These are phyloP conservation scores for Bryconaethiops microstoma DNA, from an alignment of 2,797 vertebrate species.

Conservation along the genomic window DNA sequence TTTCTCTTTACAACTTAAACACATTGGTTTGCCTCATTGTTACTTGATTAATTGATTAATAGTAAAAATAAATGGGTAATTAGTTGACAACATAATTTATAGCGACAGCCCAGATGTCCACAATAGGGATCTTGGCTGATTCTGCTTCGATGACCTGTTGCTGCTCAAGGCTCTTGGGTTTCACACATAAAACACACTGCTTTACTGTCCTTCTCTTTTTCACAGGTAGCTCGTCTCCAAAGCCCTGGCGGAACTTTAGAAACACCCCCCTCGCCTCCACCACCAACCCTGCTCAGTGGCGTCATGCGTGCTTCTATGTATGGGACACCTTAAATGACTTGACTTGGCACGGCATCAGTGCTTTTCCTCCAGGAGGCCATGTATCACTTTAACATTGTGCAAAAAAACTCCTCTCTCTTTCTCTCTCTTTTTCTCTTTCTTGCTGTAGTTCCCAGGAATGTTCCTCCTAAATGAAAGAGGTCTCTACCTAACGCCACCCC, in stretches of 20 bases:
- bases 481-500: slow-evolving; percentile 65
- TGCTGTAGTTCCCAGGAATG: slow-evolving; percentile 61
- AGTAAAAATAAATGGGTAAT: too few relatives aligned
- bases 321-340: slow-evolving; percentile 60
- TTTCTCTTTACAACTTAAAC: too few relatives aligned
- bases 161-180: slow-evolving; percentile 20
- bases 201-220: slow-evolving; percentile 28
- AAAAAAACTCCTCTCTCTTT: slow-evolving; percentile 40
- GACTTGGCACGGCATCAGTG: slow-evolving; percentile 57
- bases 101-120: too few relatives aligned
- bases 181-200: slow-evolving; percentile 15
- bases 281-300: slow-evolving; percentile 49
- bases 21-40: too few relatives aligned
- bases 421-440: slow-evolving; percentile 45
- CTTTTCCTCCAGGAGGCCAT: slow-evolving; percentile 46
- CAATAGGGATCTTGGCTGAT: too few relatives aligned
- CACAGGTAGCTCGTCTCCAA: slow-evolving; percentile 22
- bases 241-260: slow-evolving; percentile 52
- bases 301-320: slow-evolving; percentile 51
- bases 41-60: too few relatives aligned
- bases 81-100: too few relatives aligned
- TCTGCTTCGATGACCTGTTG: not conserved
- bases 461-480: slow-evolving; percentile 60
- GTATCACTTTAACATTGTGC: slow-evolving; percentile 61
- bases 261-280: slow-evolving; percentile 40